Conservation (phyloP, 1,140 invertebrate species). For the Drosophila tsacasi region DNA sequence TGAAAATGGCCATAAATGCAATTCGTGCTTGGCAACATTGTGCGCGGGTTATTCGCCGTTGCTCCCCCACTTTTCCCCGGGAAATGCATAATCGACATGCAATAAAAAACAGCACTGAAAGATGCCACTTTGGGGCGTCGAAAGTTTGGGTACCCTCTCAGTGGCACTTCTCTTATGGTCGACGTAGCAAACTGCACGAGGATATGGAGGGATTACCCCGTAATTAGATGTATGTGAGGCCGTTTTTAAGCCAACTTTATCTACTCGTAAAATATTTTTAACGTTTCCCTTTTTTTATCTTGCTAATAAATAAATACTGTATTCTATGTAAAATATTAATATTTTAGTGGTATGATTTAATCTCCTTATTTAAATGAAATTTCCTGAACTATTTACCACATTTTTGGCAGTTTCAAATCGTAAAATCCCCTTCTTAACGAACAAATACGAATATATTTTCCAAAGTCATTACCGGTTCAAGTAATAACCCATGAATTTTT, state of each 20-base stretch:
- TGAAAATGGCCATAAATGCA: constrained; percentile 31
- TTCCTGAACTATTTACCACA: no score
- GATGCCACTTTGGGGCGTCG: not conserved
- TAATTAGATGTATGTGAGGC: not conserved
- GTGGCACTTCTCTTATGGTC: not conserved
- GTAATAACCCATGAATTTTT: not conserved
- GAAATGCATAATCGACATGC: constrained; percentile 62
- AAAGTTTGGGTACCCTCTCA: constrained; percentile 23
- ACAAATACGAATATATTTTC: no score
- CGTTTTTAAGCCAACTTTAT: not conserved
- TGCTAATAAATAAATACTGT: no score
- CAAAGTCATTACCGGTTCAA: not conserved
- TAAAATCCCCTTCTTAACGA: not conserved
- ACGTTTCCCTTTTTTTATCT: no score
- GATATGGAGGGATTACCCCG: not conserved
- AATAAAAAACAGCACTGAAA: constrained; percentile 45
- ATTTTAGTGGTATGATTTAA: not conserved
- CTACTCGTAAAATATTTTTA: not conserved
- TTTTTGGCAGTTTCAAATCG: not conserved
- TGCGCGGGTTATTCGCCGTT: constrained; percentile 18
- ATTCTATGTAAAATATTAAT: not conserved
- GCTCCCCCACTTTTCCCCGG: constrained; percentile 6
- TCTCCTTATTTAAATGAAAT: not conserved
- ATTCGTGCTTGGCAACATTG: constrained; percentile 47
- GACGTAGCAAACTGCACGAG: not conserved